Conservation (phyloP, 2,113 vertebrate species). For the Pygathrix nemaeus region DNA sequence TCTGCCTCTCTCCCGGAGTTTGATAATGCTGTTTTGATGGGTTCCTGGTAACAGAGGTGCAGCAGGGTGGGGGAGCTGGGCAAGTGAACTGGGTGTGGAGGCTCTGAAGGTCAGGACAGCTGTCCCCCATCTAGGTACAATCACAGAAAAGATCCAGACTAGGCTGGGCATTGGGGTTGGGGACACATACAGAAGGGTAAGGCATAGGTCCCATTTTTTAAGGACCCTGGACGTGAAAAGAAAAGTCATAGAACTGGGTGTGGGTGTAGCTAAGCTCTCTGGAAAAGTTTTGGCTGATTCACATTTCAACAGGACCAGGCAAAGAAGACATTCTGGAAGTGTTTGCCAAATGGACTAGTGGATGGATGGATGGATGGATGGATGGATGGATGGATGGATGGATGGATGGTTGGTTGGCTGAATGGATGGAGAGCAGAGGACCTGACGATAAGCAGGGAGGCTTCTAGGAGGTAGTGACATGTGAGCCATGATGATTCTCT, state of each 20-base stretch:
- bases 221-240: neutral
- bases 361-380: neutral
- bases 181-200: neutral
- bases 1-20: neutral
- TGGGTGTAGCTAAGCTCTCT: neutral
- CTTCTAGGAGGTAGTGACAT: neutral
- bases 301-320: neutral
- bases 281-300: neutral
- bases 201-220: neutral
- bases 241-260: neutral
- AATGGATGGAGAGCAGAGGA: neutral
- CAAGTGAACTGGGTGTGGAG: neutral
- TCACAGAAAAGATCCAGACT: neutral
- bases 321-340: neutral
- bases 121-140: neutral
- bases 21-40: slow-evolving; percentile 28
- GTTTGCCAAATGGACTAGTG: neutral
- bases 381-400: neutral
- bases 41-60: slow-evolving; percentile 30
- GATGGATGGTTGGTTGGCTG: too few species aligned
- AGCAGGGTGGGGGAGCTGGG: neutral
- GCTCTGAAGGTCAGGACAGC: neutral
- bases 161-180: neutral
- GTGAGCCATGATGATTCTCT: neutral
- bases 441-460: neutral